Percentiles rank a stretch among this genome's conserved stretches.
These are phyloP conservation scores for Diadromus collaris DNA, from an alignment of 2,888 invertebrate genomes.

Conservation along the genomic window DNA sequence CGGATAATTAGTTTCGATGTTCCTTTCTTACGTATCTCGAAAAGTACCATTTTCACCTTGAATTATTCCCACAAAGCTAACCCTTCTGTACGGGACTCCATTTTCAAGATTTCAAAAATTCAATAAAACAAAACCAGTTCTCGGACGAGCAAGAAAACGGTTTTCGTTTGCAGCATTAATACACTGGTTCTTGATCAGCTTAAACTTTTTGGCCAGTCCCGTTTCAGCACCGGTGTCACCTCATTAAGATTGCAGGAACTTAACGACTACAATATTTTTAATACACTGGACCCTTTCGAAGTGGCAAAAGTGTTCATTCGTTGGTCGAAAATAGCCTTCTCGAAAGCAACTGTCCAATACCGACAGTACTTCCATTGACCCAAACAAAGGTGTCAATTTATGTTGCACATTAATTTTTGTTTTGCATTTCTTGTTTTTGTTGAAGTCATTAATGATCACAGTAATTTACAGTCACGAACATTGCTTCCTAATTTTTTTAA, in stretches of 20 bases:
- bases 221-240: background rate
- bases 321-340: background rate
- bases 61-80: background rate
- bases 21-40: background rate
- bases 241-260: background rate
- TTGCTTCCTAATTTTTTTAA: background rate
- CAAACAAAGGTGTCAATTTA: background rate
- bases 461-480: background rate
- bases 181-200: background rate
- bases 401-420: background rate
- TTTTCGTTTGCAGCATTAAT: conserved; percentile 6
- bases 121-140: conserved; percentile 29
- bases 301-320: background rate
- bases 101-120: background rate
- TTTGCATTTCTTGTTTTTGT: too few species aligned
- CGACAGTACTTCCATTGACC: background rate
- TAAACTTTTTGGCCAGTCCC: background rate
- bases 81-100: background rate
- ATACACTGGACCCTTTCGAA: background rate
- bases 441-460: too few species aligned
- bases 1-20: too few species aligned
- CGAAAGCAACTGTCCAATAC: background rate
- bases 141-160: conserved; percentile 16
- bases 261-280: background rate
- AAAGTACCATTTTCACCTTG: background rate